A percentile compares a stretch with the other conserved stretches of the same genome.
phyloP scores from a whole-genome alignment of 2,113 vertebrate genomes.

The Toxostoma redivivum region DNA sequence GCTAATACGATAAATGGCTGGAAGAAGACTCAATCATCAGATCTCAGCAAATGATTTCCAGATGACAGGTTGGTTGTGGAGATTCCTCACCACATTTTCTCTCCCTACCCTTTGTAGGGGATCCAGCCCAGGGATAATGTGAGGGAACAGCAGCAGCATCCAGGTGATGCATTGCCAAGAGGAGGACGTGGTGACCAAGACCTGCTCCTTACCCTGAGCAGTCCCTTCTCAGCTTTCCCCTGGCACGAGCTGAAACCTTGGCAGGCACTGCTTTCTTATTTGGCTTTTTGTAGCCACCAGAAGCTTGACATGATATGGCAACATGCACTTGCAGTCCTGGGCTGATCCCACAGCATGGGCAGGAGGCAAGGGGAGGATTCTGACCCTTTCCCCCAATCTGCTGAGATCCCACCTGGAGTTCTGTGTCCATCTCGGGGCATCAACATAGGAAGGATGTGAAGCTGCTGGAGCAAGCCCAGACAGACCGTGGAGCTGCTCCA shows the following conservation, averaged over 20 bases:
- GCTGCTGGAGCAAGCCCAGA: background rate
- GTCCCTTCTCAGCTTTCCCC: background rate
- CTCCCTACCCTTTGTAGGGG: background rate
- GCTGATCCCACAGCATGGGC: background rate
- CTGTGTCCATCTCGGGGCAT: background rate
- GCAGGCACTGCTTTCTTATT: background rate
- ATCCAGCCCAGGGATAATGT: background rate
- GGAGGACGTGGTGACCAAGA: background rate
- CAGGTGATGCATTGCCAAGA: background rate
- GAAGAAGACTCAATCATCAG: background rate
- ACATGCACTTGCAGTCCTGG: background rate
- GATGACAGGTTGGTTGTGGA: background rate
- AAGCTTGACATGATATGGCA: background rate
- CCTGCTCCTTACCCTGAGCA: background rate
- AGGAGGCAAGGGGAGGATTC: background rate
- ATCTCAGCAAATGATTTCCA: background rate
- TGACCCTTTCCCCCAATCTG: background rate
- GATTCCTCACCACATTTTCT: background rate
- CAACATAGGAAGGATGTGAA: background rate
- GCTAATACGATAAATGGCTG: background rate
- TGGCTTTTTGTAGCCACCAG: background rate
- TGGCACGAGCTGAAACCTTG: background rate
- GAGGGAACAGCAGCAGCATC: background rate
- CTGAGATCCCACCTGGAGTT: background rate
- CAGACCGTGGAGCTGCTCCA: accelerated